Base-by-base conservation (phyloP, 2,888 invertebrate genomes). In the Cephalotes varians region DNA sequence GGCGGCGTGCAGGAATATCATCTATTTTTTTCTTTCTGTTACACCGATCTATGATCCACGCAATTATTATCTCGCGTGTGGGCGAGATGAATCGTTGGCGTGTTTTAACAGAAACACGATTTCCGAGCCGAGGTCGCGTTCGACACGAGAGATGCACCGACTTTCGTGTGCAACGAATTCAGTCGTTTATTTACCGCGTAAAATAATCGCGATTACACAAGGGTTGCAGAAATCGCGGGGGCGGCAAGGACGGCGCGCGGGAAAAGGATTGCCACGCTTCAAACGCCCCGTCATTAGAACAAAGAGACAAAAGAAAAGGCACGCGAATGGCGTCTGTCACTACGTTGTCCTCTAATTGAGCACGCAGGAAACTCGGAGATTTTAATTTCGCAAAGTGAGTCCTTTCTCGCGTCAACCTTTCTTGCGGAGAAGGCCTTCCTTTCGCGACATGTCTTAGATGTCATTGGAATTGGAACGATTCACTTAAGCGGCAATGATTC, bases 201-300 rank as follows among this genome's bases (percentile, higher is more conserved):
- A 85, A 81, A 85, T 86, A 89, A 87, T 87, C 85, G 83, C 74
- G 73, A 60, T 89, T 90, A 81, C 84, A 86, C 71, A 88, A 91
- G 84, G 88, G 62, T 79, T 47, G 81, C 67, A 82, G 64, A 84
- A 87, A 86, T 73, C 73, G 85, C 82, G 87, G 87, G 81, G 87
- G 81, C 88, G 85, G 73, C 90, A 89, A 92, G 90, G 90, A 85
- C 90, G 83, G 67, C 81, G 82, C 86, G 87, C 83, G 83, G 73
- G 82, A 84, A 85, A 81, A 86, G 85, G 56, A n/a, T 83, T 82
- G 86, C 64, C 67, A 56, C 71, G 56, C 51, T 86, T 40, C 84
- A 88, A 89, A 87, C 86, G 83, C 73, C 15, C 62, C 58, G 89
- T 91, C 80, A 90, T 91, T 91, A 90, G 81, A 58, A 65, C 18